phyloP scores from a whole-genome alignment of 2,888 invertebrate genomes.

The Mellilla xanthometata region DNA sequence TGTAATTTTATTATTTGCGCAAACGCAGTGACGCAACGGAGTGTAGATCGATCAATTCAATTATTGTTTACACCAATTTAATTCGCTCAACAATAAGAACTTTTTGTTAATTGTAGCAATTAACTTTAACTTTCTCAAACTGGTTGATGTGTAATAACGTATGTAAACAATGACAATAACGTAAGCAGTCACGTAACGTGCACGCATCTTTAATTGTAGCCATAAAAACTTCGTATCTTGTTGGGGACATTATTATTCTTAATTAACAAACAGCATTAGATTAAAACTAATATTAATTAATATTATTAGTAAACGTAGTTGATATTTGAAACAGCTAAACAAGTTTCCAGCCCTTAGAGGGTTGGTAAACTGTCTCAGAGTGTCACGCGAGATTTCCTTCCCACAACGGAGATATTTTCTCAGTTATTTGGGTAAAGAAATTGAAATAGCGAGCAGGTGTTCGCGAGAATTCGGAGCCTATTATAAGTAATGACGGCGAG shows the following conservation, averaged over 20 bases:
- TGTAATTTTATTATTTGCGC: background rate
- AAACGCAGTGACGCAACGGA: slow-evolving; percentile 2
- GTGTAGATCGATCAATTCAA: slow-evolving; percentile 6
- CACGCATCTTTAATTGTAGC: no score
- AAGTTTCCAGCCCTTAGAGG: slow-evolving; percentile 23
- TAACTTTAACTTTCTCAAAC: slow-evolving; percentile 35
- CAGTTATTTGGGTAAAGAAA: slow-evolving; percentile 41
- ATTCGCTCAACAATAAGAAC: slow-evolving; percentile 6
- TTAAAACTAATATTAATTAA: background rate
- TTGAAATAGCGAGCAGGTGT: slow-evolving; percentile 51
- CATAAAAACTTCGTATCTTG: background rate
- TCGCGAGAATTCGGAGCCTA: slow-evolving; percentile 43
- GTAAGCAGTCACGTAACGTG: background rate
- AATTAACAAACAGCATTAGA: background rate
- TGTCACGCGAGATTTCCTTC: slow-evolving; percentile 32
- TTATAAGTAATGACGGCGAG: slow-evolving; percentile 64
- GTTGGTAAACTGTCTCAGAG: slow-evolving; percentile 29
- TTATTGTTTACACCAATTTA: slow-evolving; percentile 8
- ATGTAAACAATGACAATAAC: slow-evolving; percentile 11
- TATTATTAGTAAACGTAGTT: no score
- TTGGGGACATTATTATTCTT: background rate
- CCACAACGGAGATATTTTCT: slow-evolving; percentile 29
- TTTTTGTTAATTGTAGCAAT: slow-evolving; percentile 44
- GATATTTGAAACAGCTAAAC: slow-evolving; percentile 18
- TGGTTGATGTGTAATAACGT: slow-evolving; percentile 3